Base-by-base conservation (phyloP, 2,113 vertebrate genomes). In the Dasypus novemcinctus region DNA sequence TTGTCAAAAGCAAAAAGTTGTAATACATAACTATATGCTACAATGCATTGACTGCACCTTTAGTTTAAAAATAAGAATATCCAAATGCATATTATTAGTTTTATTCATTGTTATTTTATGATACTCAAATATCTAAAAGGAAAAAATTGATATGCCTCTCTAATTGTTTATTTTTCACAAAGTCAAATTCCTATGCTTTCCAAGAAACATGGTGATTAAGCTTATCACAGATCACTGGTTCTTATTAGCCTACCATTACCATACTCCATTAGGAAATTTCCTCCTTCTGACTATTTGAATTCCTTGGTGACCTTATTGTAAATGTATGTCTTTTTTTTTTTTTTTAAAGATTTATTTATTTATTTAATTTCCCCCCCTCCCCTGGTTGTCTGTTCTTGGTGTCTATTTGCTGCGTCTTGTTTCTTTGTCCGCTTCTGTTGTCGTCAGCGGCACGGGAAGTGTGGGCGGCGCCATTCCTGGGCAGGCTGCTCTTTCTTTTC, bases 221-320 rank as follows among this genome's bases (percentile, higher is more conserved):
- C 20, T 81, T 68, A 63, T n/a, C 68, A 97, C 15, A 95, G 94
- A 95, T 87, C 78, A 36, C n/a, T 93, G 91, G 17, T 75, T 96
- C 88, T 96, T 95, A 96, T 76, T 74, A 95, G 17, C 89, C 80
- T 79, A 43, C 64, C 38, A 1, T 46, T n/a, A 75, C 33, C 68
- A 76, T 20, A 85, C 13, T 41, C 5, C 27, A 15, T 43, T 5
- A 89, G 85, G 90, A 90, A 18, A 95, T 68, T 46, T 59, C 64
- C 81, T 81, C 76, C n/a, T 90, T n/a, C 61, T 87, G 7, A 71
- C n/a, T 92, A 87, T 91, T 38, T 78, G 10, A 96, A 68, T 94
- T 20, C 87, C 68, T 91, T 94, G 63, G 87, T 91, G 75, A 87
- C 21, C 36, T 41, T 78, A 86, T 36, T 94, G 72, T 59, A 96